These are phyloP conservation scores for Sebastes jordani DNA, from an alignment of 2,797 vertebrate genomes.

Conservation along the genomic window DNA sequence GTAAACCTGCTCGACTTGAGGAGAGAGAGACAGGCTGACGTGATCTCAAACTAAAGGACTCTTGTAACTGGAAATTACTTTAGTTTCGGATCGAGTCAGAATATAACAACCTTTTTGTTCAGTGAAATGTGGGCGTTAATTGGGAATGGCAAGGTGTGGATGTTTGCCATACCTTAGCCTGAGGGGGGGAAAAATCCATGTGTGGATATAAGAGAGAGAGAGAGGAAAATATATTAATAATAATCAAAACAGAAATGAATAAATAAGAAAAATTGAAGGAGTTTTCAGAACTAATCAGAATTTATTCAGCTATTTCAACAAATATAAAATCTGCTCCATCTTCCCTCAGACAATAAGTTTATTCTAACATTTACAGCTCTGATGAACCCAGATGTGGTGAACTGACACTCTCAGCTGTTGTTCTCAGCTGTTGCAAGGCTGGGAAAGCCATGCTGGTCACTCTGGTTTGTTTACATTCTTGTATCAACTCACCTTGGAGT, in stretches of 20 bases:
- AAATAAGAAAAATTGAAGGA: neutral
- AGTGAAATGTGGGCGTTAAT: slow-evolving; percentile 59
- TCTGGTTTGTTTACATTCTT: slow-evolving; percentile 62
- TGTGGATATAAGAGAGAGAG: neutral
- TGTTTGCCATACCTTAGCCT: slow-evolving; percentile 8
- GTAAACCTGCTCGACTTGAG: slow-evolving; percentile 19
- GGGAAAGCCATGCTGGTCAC: slow-evolving; percentile 1
- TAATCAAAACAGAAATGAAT: neutral
- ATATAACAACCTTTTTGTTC: slow-evolving; percentile 48
- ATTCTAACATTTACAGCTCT: neutral
- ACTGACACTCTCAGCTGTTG: neutral
- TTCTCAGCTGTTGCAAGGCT: neutral
- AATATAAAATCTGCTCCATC: neutral
- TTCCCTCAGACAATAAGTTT: neutral
- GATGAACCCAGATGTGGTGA: neutral
- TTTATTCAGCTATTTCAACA: neutral
- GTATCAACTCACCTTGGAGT: slow-evolving; percentile 16
- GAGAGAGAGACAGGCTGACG: slow-evolving; percentile 13
- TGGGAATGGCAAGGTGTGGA: slow-evolving; percentile 58
- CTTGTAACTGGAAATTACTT: slow-evolving; percentile 23
- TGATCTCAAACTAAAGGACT: neutral
- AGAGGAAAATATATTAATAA: neutral
- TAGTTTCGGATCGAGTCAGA: slow-evolving; percentile 24
- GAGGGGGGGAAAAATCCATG: neutral
- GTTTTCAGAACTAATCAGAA: neutral